These are phyloP conservation scores for Vesta saturnalis DNA, from an alignment of 2,888 invertebrate genomes.

Conservation along the genomic window DNA sequence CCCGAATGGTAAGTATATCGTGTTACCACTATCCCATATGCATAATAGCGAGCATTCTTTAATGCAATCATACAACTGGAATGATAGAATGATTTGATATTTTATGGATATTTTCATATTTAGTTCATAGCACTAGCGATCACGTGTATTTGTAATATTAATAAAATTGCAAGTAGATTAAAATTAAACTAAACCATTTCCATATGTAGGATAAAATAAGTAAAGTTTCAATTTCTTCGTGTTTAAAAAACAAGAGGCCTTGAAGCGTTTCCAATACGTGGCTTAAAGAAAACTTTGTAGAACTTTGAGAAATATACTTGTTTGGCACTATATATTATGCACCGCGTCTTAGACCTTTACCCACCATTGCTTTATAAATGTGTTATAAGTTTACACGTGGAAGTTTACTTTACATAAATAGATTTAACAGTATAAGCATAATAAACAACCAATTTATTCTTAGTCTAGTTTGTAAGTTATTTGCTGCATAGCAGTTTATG, in stretches of 20 bases:
- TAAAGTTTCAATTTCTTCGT: neutral
- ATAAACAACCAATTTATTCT: neutral
- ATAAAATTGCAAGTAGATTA: neutral
- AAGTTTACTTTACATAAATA: neutral
- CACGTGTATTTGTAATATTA: too few relatives aligned
- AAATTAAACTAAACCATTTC: neutral
- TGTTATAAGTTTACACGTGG: neutral
- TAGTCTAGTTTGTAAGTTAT: neutral
- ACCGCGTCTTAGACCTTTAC: neutral
- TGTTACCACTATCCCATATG: too few relatives aligned
- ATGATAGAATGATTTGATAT: too few relatives aligned
- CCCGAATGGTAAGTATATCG: too few relatives aligned
- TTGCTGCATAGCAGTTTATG: too few relatives aligned
- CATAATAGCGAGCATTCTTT: too few relatives aligned
- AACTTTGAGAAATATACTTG: neutral
- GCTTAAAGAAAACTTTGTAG: neutral
- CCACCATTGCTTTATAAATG: neutral
- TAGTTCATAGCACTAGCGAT: too few relatives aligned
- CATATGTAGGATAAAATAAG: neutral
- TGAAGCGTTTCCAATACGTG: neutral
- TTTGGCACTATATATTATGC: neutral
- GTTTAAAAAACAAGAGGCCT: neutral
- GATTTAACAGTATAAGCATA: neutral
- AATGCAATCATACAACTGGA: too few relatives aligned
- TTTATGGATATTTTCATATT: too few relatives aligned